Conservation (phyloP, 2,888 invertebrate genomes). For the Drosophila percnosoma region DNA sequence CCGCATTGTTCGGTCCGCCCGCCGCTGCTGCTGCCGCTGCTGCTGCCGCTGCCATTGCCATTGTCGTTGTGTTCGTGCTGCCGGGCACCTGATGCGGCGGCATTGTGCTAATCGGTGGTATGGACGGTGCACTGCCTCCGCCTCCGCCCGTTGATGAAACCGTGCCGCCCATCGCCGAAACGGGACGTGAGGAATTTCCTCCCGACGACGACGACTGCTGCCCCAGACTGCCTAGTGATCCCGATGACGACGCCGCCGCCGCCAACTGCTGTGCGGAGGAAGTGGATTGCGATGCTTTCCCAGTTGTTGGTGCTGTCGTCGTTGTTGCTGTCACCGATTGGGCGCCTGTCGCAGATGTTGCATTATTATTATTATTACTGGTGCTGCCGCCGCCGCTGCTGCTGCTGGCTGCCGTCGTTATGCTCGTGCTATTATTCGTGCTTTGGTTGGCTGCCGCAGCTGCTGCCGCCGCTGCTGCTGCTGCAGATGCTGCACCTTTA, state of each 20-base stretch:
- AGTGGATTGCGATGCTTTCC: conserved; percentile 13
- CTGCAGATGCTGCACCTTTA: conserved; percentile 71
- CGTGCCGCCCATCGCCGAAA: conserved; percentile 83
- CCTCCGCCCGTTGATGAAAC: conserved; percentile 82
- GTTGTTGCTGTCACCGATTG: conserved; percentile 63
- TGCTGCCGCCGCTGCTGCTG: conserved; percentile 37
- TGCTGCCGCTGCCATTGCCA: conserved; percentile 84
- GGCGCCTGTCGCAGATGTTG: conserved; percentile 1
- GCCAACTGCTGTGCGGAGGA: conserved; percentile 5
- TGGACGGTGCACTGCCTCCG: conserved; percentile 81
- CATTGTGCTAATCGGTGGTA: conserved; percentile 84
- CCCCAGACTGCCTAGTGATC: conserved; percentile 47
- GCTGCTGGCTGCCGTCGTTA: conserved; percentile 82
- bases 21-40: conserved; percentile 75
- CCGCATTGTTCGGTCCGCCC: conserved; percentile 70
- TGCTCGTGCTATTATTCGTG: conserved; percentile 23
- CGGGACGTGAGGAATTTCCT: conserved; percentile 68
- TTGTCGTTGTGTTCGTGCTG: conserved; percentile 90
- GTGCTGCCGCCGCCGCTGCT: conserved; percentile 22
- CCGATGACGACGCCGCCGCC: conserved; percentile 4
- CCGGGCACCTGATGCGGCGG: conserved; percentile 87
- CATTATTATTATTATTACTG: conserved; percentile 3
- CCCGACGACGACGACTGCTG: conserved; percentile 79
- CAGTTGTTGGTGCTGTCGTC: conserved; percentile 73
- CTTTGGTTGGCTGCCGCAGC: conserved; percentile 55